phyloP scores from a whole-genome alignment of 2,113 vertebrate species.

The Ellobius talpinus region DNA sequence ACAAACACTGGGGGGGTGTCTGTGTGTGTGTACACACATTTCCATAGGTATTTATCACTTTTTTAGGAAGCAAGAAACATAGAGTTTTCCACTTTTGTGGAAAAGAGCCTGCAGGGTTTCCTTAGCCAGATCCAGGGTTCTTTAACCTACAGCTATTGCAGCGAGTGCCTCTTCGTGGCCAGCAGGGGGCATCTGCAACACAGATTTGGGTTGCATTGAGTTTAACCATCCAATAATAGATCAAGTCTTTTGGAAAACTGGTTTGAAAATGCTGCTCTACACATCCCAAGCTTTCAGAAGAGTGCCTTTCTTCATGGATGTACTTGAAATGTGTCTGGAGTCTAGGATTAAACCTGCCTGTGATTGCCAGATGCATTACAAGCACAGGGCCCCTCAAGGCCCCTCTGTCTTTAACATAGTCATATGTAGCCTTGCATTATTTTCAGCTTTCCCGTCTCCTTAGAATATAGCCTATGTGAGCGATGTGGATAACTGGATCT shows the following conservation, averaged over 20 bases:
- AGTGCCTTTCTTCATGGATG: background rate
- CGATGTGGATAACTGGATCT: background rate
- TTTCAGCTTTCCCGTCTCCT: background rate
- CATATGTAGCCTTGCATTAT: background rate
- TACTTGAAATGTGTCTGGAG: background rate
- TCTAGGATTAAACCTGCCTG: background rate
- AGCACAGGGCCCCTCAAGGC: too few relatives aligned
- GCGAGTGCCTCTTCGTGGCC: background rate
- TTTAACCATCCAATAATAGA: background rate
- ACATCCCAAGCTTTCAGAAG: too few relatives aligned
- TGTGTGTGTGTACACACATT: background rate
- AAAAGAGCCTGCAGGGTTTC: background rate
- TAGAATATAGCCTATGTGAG: background rate
- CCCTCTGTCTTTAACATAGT: background rate
- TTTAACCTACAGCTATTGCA: background rate
- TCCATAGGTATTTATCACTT: background rate
- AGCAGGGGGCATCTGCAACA: constrained; percentile 42
- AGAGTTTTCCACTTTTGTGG: background rate
- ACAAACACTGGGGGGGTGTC: background rate
- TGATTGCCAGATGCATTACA: background rate
- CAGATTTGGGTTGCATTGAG: background rate
- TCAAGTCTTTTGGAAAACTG: background rate
- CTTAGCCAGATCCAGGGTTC: background rate
- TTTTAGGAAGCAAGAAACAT: background rate
- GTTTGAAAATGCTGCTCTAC: background rate